Evolutionary conservation across 2,888 invertebrate genomes (phyloP), one percentile per base, ranked within the genome.

Genomic region (Phlogophora meticulosa): DNA sequence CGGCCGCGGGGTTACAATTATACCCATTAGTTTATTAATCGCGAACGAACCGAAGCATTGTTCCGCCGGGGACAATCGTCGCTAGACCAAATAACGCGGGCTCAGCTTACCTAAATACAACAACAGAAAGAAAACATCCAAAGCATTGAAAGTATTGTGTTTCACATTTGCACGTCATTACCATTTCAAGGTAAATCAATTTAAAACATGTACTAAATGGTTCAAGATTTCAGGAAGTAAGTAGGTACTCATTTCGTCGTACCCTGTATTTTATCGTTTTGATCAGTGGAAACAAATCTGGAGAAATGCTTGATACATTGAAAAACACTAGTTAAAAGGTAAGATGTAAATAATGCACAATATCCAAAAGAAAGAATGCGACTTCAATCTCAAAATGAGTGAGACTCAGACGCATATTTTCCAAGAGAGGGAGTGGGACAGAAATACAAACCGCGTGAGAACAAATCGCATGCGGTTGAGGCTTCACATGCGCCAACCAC

Each of bases 1-100:
- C 66, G 78, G 78, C 82, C 85, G 82, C 81, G 73, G 83, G 81
- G 84, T 87, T 90, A 91, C 91, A 92, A 93, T 94, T 92, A 92
- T 88, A 88, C 81, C 87, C 92, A 94, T 94, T 93, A 92, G 92
- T 93, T 92, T 92, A 94, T 93, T 93, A 94, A 94, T 94, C 91
- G 88, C 86, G 70, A 87, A 78, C 87, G 83, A 82, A 85, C 83
- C 83, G 78, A 73, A 86, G 91, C 94, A 95, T 94, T 95, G 94
- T 94, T 95, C 93, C 83, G 79, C 76, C 69, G 84, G 59, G 91
- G 93, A 94, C 94, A 93, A 93, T 93, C 91, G 92, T 85, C 80
- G 90, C 92, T 94, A 95, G 94, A 95, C 94, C 92, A 95, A 94
- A 94, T 95, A 95, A 91, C 86, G 80, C 66, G 87, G 87, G 85